Base-by-base conservation (phyloP, 2,888 invertebrate species). In the Agrotis segetum region DNA sequence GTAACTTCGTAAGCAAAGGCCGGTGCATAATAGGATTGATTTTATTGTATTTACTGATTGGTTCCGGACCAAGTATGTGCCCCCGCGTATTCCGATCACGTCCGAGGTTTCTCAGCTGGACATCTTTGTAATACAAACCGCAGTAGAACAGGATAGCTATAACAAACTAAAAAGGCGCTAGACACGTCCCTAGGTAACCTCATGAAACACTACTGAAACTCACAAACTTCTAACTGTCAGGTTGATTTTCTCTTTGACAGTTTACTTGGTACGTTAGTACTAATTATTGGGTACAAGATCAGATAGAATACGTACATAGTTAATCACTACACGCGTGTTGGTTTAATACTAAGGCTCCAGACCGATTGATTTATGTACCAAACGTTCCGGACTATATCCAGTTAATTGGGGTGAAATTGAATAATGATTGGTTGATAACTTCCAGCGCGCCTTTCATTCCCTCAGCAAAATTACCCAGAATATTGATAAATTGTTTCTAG, bases 91-190 rank as follows among this genome's bases (percentile, higher is more conserved):
- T 89, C 92, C 70, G 50, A 81, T 90, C 94, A 94, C 93, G 94
- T 89, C 68, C 81, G 77, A 81, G 77, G 83, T 85, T 89, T 90
- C 90, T 90, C 86, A 88, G 89, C 83, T 89, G 86, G 88, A 88
- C 91, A 87, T 91, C 91, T 92, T 92, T 92, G 93, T 91, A 92
- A 89, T 88, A 88, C 89, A 90, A 89, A 88, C 87, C 82, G 86
- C 84, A 86, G 79, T 85, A 76, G 84, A 81, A 89, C 92, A 93
- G 93, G 93, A 94, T 92, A 92, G 87, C 88, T 88, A 90, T 92
- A 90, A 89, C 86, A 83, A 89, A 89, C 89, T 80, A 85, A 93
- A 92, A 93, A 90, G 92, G 92, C 83, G 86, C 87, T 87, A 85
- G 81, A 63, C 86, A 86, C 81, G 81, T 85, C 75, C 86, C 86